Conservation (phyloP, 2,888 invertebrate genomes). For the Stenodema calcarata region DNA sequence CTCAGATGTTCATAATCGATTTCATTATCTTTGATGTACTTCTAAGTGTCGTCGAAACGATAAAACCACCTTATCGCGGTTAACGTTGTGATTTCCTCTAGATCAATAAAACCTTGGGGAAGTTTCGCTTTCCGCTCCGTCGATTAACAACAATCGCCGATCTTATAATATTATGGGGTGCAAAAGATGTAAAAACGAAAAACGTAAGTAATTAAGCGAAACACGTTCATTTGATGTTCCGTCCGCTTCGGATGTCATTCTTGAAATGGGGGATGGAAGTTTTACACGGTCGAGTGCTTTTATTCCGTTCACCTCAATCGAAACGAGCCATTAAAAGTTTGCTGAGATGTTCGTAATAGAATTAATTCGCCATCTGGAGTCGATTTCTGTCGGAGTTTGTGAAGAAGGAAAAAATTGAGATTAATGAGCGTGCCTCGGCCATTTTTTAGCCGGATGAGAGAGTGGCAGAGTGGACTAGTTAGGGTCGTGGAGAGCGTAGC, state of each 20-base stretch:
- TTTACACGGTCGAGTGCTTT: background rate
- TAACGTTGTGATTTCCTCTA: background rate
- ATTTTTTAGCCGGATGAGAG: constrained; percentile 26
- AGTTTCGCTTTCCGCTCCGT: background rate
- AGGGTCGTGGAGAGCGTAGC: background rate
- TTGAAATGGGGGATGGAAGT: background rate
- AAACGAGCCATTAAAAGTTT: background rate
- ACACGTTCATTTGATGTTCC: background rate
- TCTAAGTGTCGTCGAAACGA: background rate
- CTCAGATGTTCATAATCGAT: background rate
- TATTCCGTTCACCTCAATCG: background rate
- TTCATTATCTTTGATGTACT: background rate
- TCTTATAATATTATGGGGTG: background rate
- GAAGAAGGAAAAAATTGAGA: background rate
- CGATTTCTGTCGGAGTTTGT: background rate
- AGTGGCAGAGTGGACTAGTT: constrained; percentile 17
- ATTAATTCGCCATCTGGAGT: background rate
- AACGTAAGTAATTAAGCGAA: background rate
- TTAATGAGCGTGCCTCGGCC: constrained; percentile 11
- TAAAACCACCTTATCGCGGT: background rate
- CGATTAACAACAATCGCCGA: background rate
- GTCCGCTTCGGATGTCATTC: background rate
- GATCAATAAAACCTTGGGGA: background rate
- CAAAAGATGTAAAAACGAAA: background rate
- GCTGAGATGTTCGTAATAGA: background rate